Evolutionary conservation across 2,113 vertebrate species (phyloP).

Genomic region (Silurus glanis): DNA sequence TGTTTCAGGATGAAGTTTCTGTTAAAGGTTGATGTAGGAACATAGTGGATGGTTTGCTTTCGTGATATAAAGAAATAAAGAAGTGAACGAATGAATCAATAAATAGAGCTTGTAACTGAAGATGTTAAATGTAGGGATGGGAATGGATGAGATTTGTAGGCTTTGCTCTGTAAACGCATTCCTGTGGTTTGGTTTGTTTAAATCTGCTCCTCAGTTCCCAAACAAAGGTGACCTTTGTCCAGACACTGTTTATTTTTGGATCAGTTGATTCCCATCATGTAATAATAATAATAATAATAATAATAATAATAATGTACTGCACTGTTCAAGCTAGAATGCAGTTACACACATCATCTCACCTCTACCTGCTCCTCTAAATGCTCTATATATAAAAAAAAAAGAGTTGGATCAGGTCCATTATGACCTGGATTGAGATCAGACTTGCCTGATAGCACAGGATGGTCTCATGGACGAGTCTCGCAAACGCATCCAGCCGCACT

Average conservation of each 20-base stretch:
- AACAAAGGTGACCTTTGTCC: slow-evolving; percentile 68
- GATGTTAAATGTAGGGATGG: background rate
- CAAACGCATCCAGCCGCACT: slow-evolving; percentile 89
- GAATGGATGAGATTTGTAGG: background rate
- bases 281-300: background rate
- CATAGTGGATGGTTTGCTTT: background rate
- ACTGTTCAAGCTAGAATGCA: background rate
- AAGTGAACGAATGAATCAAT: background rate
- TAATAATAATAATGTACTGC: background rate
- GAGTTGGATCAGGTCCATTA: background rate
- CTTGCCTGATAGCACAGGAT: slow-evolving; percentile 91
- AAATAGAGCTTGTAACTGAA: background rate
- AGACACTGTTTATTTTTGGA: slow-evolving; percentile 61
- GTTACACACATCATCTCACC: background rate
- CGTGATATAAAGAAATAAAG: no score
- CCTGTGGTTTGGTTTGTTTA: slow-evolving; percentile 59
- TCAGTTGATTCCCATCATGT: background rate
- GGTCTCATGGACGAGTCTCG: slow-evolving; percentile 88
- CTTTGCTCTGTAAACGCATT: slow-evolving; percentile 31
- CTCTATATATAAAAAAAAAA: background rate
- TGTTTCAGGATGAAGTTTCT: background rate
- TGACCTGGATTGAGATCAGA: background rate
- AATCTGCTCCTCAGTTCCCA: slow-evolving; percentile 48
- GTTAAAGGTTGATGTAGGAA: background rate
- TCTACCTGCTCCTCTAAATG: no score